Percentiles rank a stretch among this genome's conserved stretches.
phyloP scores from a whole-genome alignment of 1,140 invertebrate species.

The Lepidostoma basale region DNA sequence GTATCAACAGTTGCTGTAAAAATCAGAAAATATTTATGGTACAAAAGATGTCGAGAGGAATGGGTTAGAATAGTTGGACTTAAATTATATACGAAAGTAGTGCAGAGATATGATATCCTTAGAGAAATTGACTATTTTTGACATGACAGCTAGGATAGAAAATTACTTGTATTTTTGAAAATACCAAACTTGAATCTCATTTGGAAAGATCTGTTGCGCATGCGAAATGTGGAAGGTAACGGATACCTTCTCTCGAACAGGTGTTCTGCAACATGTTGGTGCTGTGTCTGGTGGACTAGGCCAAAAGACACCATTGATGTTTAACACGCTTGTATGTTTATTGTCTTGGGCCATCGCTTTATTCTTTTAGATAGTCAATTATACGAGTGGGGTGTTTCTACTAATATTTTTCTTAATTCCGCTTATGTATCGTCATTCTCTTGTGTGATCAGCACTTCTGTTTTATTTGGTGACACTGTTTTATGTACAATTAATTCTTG shows the following conservation, averaged over 20 bases:
- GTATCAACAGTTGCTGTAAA: slow-evolving; percentile 28
- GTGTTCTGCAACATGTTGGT: slow-evolving; percentile 43
- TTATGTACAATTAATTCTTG: slow-evolving; percentile 40
- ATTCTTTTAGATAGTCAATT: slow-evolving; percentile 46
- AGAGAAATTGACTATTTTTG: slow-evolving; percentile 45
- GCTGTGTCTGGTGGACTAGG: slow-evolving; percentile 34
- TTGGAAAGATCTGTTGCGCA: slow-evolving; percentile 4
- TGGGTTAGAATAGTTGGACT: slow-evolving; percentile 27
- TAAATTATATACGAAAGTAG: slow-evolving; percentile 39
- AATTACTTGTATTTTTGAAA: slow-evolving; percentile 44
- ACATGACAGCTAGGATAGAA: slow-evolving; percentile 45
- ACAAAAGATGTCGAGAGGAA: slow-evolving; percentile 20
- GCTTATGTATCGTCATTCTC: slow-evolving; percentile 44
- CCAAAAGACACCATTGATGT: slow-evolving; percentile 5
- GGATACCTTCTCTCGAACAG: neutral
- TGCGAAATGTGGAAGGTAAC: neutral
- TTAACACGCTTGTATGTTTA: slow-evolving; percentile 33
- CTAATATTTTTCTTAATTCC: slow-evolving; percentile 32
- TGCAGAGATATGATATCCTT: slow-evolving; percentile 38
- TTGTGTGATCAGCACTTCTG: slow-evolving; percentile 40
- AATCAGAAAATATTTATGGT: slow-evolving; percentile 28
- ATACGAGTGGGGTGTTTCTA: slow-evolving; percentile 38
- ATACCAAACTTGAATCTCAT: slow-evolving; percentile 31
- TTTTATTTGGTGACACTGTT: slow-evolving; percentile 38
- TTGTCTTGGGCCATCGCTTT: slow-evolving; percentile 25